phyloP scores from a whole-genome alignment of 1,140 invertebrate species.

The Leptopilina boulardi region DNA sequence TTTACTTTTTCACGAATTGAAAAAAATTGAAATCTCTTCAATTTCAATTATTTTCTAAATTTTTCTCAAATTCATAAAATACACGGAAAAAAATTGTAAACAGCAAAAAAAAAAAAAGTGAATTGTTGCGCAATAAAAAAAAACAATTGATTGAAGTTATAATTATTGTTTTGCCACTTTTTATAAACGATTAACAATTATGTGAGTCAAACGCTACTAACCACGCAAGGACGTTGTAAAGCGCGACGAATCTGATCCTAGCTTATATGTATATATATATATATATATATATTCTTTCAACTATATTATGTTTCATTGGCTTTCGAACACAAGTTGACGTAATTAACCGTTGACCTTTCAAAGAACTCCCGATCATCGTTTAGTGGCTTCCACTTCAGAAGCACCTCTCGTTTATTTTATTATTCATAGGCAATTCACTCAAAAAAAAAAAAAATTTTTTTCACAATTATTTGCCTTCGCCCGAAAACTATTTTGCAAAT shows the following conservation, averaged over 20 bases:
- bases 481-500: too few species aligned
- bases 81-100: too few species aligned
- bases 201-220: not conserved
- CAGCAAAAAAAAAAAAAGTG: not conserved
- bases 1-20: too few species aligned
- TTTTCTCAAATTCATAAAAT: too few species aligned
- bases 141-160: not conserved
- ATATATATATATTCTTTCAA: too few species aligned
- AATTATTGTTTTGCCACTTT: not conserved
- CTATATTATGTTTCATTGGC: slow-evolving; percentile 16
- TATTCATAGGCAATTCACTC: not conserved
- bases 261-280: too few species aligned
- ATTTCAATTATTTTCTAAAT: too few species aligned
- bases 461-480: not conserved
- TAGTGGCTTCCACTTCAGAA: not conserved
- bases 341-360: slow-evolving; percentile 12
- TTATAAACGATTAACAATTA: slow-evolving; percentile 1
- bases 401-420: not conserved
- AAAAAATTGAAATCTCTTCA: too few species aligned
- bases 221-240: not conserved
- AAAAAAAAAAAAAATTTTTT: too few species aligned
- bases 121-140: not conserved
- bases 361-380: not conserved
- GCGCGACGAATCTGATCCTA: not conserved
- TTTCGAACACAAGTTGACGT: not conserved